Evolutionary conservation across 2,888 invertebrate genomes (phyloP), one percentile per base, ranked within the genome.

Genomic region (Hyposoter didymator): DNA sequence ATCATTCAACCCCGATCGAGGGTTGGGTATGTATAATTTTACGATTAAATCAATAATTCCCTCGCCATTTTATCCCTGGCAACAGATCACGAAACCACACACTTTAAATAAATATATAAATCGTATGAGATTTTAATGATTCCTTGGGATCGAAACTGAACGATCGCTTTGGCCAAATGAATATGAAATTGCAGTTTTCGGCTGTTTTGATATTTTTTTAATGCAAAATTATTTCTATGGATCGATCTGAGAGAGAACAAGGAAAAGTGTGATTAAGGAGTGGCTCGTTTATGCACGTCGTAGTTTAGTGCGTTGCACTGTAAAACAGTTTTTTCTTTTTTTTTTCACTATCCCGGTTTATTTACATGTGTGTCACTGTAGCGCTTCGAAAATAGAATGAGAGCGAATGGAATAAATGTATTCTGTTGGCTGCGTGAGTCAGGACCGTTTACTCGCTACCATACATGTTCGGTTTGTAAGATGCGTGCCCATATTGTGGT

Each of bases 401-500:
- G 67, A 43, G 59, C 64, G 69, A 72, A 17, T 62, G 22, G 22
- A 72, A 35, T 28, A 59, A 14, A 28, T 75, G 19, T 66, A 64
- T 52, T 32, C 17, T 52, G 78, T 8, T 73, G 35, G 85, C 82
- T 85, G 85, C 85, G 82, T 85, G 85, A 66, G 85, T 79, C 64
- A 72, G 78, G 74, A 52, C 75, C 85, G 75, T 85, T 82, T 79
- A 85, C 66, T 84, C 22, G 64, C 49, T 12, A 10, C 43, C 35
- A 70, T 79, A 66, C 75, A 66, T 69, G 85, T 72, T 66, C 73
- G 82, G 47, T 76, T 75, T 70, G 49, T 79, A 75, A 72, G 82
- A 78, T 79, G 78, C 78, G 81, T 79, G 82, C 75, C 70, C 85
- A 82, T 79, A 82, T 72, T 72, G 82, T 79, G 66, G 64, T 81